Base-by-base conservation (phyloP, 30 jellyfish, hydroid and myxozoan genomes). In the Aurelia coerulea region DNA sequence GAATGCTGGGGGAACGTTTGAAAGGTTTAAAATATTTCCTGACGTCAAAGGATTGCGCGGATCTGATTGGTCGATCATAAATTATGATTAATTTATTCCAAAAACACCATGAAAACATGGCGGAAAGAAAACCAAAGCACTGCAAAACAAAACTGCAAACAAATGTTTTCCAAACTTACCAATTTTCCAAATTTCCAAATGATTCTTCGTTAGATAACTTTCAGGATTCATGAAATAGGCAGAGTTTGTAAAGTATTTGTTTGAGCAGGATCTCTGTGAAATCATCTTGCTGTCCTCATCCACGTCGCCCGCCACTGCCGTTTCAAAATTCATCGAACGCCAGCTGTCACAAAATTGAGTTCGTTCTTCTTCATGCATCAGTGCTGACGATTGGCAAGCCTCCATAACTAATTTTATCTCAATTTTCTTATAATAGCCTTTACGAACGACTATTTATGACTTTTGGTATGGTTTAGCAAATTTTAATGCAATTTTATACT, bases 1-100 rank as follows among this genome's bases (percentile, higher is more conserved):
- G 89, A 39, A 64, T 79, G 73, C 80, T 64, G 89, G 89, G 89
- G 65, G 80, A 46, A 46, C 37, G 12, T 16, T 35, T 14, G 32
- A 60, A 14, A 54, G 52, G 23, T 65, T 10, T 17, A 19, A 39
- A 17, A 46, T 65, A 79, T 53, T 62, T 59, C 34, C 23, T 54
- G 46, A 58, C 89, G 89, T 79, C 80, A 79, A 33, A 10, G 42
- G 35, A 9, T 17, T 2, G 1, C 4, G 32, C 34, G 52, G 4
- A 66, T 7, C 9, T 53, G 52, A 79, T 79, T 79, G 89, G 89
- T 42, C 62, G 7, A 32, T 46, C 2, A 23, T 14, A 77, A 77
- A 18, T 31, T 75, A 62, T 77, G 66, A 53, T 59, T 5, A 46
- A 46, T 46, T 46, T 46, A 46, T 46, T 46, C 11, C 14, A 37